phyloP scores from a whole-genome alignment of 1,140 invertebrate species.

The Hylyphantes graminicola region DNA sequence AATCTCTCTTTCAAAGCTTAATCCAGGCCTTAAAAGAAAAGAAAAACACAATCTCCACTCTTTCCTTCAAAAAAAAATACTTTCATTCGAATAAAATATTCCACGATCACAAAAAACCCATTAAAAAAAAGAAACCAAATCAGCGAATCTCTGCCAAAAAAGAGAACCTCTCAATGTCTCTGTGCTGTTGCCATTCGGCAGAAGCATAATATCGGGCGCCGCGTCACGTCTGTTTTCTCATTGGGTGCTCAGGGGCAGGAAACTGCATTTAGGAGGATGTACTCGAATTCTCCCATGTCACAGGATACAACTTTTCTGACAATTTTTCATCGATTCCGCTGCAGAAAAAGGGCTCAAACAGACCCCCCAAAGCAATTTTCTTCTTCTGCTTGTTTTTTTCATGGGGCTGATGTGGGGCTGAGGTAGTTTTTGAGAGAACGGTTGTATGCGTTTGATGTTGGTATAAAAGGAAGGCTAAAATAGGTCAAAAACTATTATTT shows the following conservation, averaged over 20 bases:
- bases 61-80: too few species aligned
- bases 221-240: conserved; percentile 58
- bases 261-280: conserved; percentile 59
- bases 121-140: neutral
- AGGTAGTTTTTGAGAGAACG: too few species aligned
- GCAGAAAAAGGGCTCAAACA: conserved; percentile 32
- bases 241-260: conserved; percentile 57
- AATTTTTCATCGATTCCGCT: conserved; percentile 55
- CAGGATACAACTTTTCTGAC: conserved; percentile 58
- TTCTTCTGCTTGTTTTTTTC: neutral
- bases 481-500: too few species aligned
- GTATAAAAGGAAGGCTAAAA: too few species aligned
- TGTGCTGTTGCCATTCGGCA: conserved; percentile 33
- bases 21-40: too few species aligned
- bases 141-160: conserved; percentile 33
- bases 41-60: too few species aligned
- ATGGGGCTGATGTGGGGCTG: neutral
- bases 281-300: conserved; percentile 59
- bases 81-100: too few species aligned
- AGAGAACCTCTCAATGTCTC: neutral
- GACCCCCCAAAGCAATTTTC: conserved; percentile 46
- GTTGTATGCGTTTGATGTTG: too few species aligned
- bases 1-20: too few species aligned
- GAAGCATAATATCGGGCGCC: conserved; percentile 36
- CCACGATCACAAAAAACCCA: too few species aligned